These are phyloP conservation scores for Amphipoea oculea DNA, from an alignment of 2,888 invertebrate genomes.

Conservation along the genomic window DNA sequence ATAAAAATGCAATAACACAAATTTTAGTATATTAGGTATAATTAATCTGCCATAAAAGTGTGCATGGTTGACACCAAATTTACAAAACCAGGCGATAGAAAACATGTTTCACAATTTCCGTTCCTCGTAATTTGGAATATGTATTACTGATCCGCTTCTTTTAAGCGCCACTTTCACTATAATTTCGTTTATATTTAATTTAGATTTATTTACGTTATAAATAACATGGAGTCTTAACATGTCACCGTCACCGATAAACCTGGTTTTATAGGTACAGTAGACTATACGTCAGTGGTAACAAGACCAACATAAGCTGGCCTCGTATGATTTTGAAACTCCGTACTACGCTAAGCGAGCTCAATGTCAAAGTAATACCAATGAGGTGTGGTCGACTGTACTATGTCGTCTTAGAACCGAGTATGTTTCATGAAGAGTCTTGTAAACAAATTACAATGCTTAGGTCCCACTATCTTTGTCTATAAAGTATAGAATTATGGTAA, in stretches of 20 bases:
- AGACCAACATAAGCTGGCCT: neutral
- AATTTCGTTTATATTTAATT: constrained; percentile 35
- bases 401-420: neutral
- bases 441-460: constrained; percentile 22
- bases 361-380: neutral
- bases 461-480: constrained; percentile 3
- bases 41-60: constrained; percentile 8
- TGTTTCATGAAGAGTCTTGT: constrained; percentile 5
- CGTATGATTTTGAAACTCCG: neutral
- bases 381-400: neutral
- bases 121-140: constrained; percentile 51
- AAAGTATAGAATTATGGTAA: constrained; percentile 50
- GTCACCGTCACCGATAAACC: constrained; percentile 11
- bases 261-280: neutral
- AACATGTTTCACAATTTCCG: constrained; percentile 49
- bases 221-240: constrained; percentile 17
- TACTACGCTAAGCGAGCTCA: neutral
- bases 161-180: constrained; percentile 53
- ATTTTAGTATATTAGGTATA: neutral
- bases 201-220: constrained; percentile 19
- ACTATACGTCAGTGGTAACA: neutral
- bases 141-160: constrained; percentile 30
- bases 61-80: constrained; percentile 23
- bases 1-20: no score
- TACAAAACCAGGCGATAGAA: constrained; percentile 23